Evolutionary conservation across 2,888 invertebrate species (phyloP).

Genomic region (Petrolisthes manimaculis): DNA sequence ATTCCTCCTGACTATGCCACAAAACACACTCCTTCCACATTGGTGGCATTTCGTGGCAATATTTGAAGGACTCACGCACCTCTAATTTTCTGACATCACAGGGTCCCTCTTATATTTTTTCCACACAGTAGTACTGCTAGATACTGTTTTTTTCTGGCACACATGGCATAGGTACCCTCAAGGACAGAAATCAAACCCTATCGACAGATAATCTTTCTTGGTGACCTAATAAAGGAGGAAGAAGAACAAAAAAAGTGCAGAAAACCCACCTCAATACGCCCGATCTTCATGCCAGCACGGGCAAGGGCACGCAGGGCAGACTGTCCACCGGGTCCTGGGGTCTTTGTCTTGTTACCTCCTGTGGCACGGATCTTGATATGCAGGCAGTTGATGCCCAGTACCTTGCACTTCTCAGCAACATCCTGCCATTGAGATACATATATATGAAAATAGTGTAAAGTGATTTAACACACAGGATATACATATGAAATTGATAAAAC

Average conservation of each 20-base stretch:
- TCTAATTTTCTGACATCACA: no score
- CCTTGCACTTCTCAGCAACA: conserved; percentile 98
- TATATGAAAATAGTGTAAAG: background rate
- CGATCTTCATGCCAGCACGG: conserved; percentile 99
- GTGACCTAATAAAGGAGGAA: no score
- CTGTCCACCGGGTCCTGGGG: conserved; percentile 98
- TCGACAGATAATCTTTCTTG: no score
- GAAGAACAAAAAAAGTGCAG: background rate
- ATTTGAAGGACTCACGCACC: no score
- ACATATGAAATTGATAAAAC: background rate
- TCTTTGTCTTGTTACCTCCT: conserved; percentile 98
- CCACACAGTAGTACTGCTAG: no score
- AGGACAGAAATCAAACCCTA: no score
- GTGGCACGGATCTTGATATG: conserved; percentile 99
- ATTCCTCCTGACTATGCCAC: no score
- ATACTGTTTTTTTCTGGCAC: no score
- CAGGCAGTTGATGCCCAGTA: conserved; percentile 95
- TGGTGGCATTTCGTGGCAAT: no score
- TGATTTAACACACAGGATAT: background rate
- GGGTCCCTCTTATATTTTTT: no score
- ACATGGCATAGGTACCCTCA: no score
- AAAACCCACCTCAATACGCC: conserved; percentile 84
- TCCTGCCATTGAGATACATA: conserved; percentile 76
- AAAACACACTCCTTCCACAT: no score
- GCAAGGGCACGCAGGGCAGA: conserved; percentile 98